A percentile compares a stretch with the other conserved stretches of the same genome.
phyloP scores from a whole-genome alignment of 1,140 invertebrate genomes.

The Heliconius melpomene region DNA sequence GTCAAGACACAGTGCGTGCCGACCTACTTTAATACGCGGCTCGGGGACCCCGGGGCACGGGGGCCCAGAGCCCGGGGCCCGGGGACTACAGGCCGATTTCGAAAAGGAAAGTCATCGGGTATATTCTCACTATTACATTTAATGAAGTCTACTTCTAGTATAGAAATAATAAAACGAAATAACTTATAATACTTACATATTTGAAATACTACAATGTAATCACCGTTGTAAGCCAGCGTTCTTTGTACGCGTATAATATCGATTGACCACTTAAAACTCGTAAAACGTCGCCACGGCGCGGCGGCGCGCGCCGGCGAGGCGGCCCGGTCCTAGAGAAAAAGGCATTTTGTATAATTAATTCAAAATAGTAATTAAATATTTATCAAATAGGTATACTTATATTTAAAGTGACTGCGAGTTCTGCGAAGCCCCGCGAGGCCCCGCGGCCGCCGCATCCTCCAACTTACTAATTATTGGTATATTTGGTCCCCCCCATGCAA shows the following conservation, averaged over 20 bases:
- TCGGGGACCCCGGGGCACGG: no score
- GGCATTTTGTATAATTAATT: conserved; percentile 5
- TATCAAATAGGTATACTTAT: not conserved
- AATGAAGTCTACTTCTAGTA: not conserved
- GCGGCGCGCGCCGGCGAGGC: not conserved
- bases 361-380: conserved; percentile 10
- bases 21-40: conserved; percentile 11
- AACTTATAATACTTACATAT: not conserved
- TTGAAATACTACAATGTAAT: not conserved
- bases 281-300: not conserved
- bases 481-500: not conserved
- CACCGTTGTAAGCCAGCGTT: not conserved
- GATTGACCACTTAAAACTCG: not conserved
- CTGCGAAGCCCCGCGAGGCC: not conserved
- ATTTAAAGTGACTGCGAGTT: not conserved
- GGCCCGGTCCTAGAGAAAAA: not conserved
- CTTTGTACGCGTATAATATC: not conserved
- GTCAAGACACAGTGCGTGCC: conserved; percentile 7
- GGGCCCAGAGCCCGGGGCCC: no score
- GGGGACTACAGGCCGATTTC: not conserved
- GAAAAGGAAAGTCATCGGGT: conserved; percentile 16
- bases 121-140: not conserved
- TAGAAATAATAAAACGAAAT: not conserved
- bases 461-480: not conserved
- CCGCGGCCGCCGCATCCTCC: not conserved